phyloP scores from a whole-genome alignment of 2,888 invertebrate species.

The Scaeva pyrastri region DNA sequence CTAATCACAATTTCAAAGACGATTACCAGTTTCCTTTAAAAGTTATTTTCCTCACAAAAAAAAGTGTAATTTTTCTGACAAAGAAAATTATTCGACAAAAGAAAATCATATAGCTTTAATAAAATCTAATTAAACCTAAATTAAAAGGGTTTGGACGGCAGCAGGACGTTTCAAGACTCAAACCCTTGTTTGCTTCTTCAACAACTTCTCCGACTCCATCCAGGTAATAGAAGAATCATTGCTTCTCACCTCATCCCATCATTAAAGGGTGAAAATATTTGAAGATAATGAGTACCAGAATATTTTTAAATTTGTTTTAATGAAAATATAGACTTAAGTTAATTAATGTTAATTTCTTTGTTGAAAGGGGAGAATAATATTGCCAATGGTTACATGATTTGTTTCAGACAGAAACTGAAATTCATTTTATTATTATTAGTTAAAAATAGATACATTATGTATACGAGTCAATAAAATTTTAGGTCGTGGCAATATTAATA shows the following conservation, averaged over 20 bases:
- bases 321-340: background rate
- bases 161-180: conserved; percentile 16
- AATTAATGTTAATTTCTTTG: background rate
- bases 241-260: too few species aligned
- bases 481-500: too few species aligned
- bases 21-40: background rate
- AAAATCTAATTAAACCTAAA: conserved; percentile 55
- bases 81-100: too few species aligned
- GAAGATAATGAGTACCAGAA: background rate
- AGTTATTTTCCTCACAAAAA: background rate
- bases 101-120: background rate
- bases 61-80: too few species aligned
- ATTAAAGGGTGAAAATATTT: background rate
- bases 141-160: conserved; percentile 24
- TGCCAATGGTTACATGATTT: background rate
- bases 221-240: conserved; percentile 2
- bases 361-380: background rate
- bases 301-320: background rate
- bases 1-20: too few species aligned
- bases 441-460: too few species aligned
- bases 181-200: background rate
- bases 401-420: background rate
- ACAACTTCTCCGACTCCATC: conserved; percentile 6
- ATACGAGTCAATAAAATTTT: too few species aligned
- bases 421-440: background rate